phyloP scores from a whole-genome alignment of 53 echinoderm and acorn worm species.

The Stichopus horrens region DNA sequence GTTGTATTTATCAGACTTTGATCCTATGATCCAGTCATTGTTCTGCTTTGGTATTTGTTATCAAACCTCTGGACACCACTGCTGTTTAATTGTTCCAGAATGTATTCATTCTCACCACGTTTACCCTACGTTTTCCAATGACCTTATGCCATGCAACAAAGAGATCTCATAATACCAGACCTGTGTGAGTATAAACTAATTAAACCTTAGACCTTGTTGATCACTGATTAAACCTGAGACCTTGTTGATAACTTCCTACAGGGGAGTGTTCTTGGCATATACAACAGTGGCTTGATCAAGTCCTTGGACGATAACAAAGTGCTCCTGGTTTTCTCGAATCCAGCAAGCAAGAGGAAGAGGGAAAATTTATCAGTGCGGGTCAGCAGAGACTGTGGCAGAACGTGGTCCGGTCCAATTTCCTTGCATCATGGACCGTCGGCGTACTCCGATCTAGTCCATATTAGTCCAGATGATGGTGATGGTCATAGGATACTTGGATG shows the following conservation, averaged over 20 bases:
- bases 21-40: too few relatives aligned
- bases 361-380: slow-evolving; percentile 86
- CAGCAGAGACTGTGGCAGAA: slow-evolving; percentile 69
- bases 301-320: slow-evolving; percentile 51
- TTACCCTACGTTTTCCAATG: too few relatives aligned
- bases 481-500: slow-evolving; percentile 83
- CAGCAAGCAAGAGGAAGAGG: slow-evolving; percentile 68
- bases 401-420: slow-evolving; percentile 80
- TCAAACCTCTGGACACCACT: too few relatives aligned
- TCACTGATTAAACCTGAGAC: not conserved
- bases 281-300: slow-evolving; percentile 54
- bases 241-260: slow-evolving; percentile 22
- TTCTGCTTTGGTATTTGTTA: too few relatives aligned
- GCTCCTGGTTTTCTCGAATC: slow-evolving; percentile 87
- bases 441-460: slow-evolving; percentile 80
- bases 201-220: too few relatives aligned
- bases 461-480: slow-evolving; percentile 16
- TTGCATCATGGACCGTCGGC: slow-evolving; percentile 80
- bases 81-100: too few relatives aligned
- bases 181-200: too few relatives aligned
- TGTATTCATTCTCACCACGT: too few relatives aligned
- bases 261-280: slow-evolving; percentile 85
- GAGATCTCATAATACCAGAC: too few relatives aligned
- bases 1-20: too few relatives aligned
- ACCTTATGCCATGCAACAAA: too few relatives aligned